Evolutionary conservation across 2,888 invertebrate genomes (phyloP), one percentile per base, ranked within the genome.

Genomic region (Rotaria socialis): DNA sequence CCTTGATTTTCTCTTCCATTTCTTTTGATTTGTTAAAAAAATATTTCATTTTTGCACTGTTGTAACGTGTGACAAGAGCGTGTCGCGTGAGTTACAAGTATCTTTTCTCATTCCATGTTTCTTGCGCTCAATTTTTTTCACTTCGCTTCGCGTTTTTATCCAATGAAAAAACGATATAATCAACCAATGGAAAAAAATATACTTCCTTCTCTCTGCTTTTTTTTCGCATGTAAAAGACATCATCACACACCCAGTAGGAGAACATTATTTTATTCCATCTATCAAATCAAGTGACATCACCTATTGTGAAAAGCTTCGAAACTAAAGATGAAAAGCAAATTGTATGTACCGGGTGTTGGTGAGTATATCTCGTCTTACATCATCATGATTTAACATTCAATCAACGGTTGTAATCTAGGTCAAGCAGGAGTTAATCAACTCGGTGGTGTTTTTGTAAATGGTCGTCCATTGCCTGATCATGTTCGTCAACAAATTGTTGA

Each of bases 391-490:
- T 14, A 35, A 8, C 16, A 35, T 52, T 4, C 35, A 35, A 35
- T 35, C 35, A 35, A 35, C 35, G 35, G 35, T 35, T 35, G 2
- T 35, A 35, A 43, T 43, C 10, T 50, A 87, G 87, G 87, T 35
- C 87, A 87, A 87, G 87, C 87, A 27, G 87, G 87, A 27, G 87
- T 97, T 84, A 97, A 97, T 93, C 97, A 97, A 92, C 93, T 97
- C 89, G 97, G 97, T 85, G 97, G 97, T 75, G 96, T 97, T 87
- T 97, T 97, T 91, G 97, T 97, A 22, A 97, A 97, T 91, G 97
- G 97, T 0, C 94, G 97, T n/a, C 97, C 97, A 5, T 93, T 97
- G 87, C 97, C 97, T 6, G 96, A 97, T 90, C 96, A 95, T 89
- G 96, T 97, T 35, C 93, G 97, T 87, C 94, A 96, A 88, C 93